Evolutionary conservation across 2,113 vertebrate species (phyloP), one percentile per base, ranked within the genome.

Genomic region (Sardina pilchardus): DNA sequence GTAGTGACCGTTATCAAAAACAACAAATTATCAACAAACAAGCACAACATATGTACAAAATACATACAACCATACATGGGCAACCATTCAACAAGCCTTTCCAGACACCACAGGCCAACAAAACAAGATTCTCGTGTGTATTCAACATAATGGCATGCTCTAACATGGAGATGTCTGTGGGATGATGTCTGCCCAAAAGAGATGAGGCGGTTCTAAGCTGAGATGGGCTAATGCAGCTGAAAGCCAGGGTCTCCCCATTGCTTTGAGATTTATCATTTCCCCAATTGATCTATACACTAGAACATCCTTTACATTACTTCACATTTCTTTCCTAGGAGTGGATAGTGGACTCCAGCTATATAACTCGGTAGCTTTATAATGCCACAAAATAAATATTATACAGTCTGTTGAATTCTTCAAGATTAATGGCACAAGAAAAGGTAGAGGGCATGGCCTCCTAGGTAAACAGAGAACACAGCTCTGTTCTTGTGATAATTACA

Each of bases 401-500:
- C 67, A 50, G 59, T 47, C 24, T 53, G 80, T 26, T 36, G 44
- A 81, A 36, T 75, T 86, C 71, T 56, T 86, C 44, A 85, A 88
- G 82, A 88, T 75, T 80, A 88, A 88, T 84, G 71, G 78, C 82
- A 82, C 56, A 86, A 34, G 71, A 30, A 82, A 75, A 67, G 71
- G 48, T 78, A 81, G 80, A 48, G 84, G 12, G 67, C 50, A 78
- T 39, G 71, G 36, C 71, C 16, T 78, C 4, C 71, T 24, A 84
- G 78, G 47, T 82, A 84, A 86, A 88, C 75, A 86, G 82, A 86
- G 82, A 92, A 90, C 89, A 88, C 89, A 75, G 90, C 90, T 84
- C 86, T 89, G 90, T 91, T 90, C 89, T 93, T 93, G 87, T 92
- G 91, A 92, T 93, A 94, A 94, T 94, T 93, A 94, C 89, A 92